Percentiles rank a stretch among this genome's conserved stretches.
phyloP scores from a whole-genome alignment of 2,113 vertebrate species.

The Phrynosoma platyrhinos region DNA sequence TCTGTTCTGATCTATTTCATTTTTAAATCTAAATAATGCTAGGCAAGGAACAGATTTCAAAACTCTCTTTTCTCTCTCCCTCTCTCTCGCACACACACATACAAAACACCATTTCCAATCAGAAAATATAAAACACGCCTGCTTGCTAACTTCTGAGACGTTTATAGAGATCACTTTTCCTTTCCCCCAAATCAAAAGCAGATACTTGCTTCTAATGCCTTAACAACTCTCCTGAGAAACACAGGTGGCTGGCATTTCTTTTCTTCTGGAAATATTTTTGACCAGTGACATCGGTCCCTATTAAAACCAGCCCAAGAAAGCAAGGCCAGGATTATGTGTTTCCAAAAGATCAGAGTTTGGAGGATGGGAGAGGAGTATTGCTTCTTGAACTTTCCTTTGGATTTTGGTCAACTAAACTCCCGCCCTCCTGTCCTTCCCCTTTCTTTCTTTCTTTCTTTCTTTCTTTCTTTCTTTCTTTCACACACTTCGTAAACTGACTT shows the following conservation, averaged over 20 bases:
- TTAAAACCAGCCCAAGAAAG: too few species aligned
- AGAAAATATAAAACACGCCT: slow-evolving; percentile 59
- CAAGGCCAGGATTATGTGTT: background rate
- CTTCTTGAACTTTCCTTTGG: slow-evolving; percentile 43
- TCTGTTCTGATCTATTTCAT: background rate
- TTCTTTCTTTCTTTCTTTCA: too few species aligned
- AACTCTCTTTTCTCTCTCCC: background rate
- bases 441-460: too few species aligned
- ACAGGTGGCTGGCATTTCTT: slow-evolving; percentile 78
- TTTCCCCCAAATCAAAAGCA: slow-evolving; percentile 78
- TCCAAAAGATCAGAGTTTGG: slow-evolving; percentile 57
- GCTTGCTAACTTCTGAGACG: slow-evolving; percentile 74
- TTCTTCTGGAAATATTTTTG: slow-evolving; percentile 83
- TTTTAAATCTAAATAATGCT: slow-evolving; percentile 41
- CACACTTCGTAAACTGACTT: slow-evolving; percentile 61
- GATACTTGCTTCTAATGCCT: slow-evolving; percentile 79
- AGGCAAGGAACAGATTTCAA: background rate
- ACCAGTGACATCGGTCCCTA: too few species aligned
- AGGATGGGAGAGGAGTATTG: background rate
- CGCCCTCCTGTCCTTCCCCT: slow-evolving; percentile 61
- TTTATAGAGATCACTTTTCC: slow-evolving; percentile 76
- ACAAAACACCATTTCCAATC: slow-evolving; percentile 59
- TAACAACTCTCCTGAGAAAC: slow-evolving; percentile 81
- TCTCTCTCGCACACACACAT: slow-evolving; percentile 25
- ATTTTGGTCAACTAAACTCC: slow-evolving; percentile 52